phyloP scores from a whole-genome alignment of 1,140 invertebrate species.

The Tenebrio molitor region DNA sequence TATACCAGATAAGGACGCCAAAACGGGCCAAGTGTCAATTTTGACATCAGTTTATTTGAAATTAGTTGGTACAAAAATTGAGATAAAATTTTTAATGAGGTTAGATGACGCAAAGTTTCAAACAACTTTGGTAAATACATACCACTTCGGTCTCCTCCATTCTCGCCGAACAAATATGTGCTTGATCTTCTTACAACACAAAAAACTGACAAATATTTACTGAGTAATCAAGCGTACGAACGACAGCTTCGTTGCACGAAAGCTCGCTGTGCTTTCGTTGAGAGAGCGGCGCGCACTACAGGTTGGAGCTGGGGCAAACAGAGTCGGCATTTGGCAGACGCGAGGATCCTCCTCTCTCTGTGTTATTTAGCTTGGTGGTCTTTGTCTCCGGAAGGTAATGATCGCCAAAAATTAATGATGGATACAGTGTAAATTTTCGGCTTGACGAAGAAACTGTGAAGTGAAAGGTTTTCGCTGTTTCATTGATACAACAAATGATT shows the following conservation, averaged over 20 bases:
- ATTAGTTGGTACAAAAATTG: too few species aligned
- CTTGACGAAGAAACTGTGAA: too few species aligned
- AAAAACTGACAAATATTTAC: constrained; percentile 13
- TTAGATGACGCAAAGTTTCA: too few species aligned
- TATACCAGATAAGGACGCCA: too few species aligned
- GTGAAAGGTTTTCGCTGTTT: too few species aligned
- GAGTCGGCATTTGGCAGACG: constrained; percentile 8
- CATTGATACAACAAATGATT: too few species aligned
- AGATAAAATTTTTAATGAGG: too few species aligned
- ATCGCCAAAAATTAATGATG: background rate
- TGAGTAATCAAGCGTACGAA: background rate
- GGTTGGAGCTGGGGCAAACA: constrained; percentile 12
- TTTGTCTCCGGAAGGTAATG: background rate
- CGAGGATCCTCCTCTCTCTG: background rate
- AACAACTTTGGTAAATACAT: background rate
- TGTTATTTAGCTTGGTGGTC: constrained; percentile 10
- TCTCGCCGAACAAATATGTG: background rate
- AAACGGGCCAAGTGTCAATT: too few species aligned
- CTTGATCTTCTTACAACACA: constrained; percentile 9
- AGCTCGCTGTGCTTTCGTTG: constrained; percentile 15
- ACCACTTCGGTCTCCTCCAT: constrained; percentile 40
- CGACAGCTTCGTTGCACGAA: background rate
- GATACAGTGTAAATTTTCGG: too few species aligned
- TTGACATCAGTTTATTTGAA: too few species aligned
- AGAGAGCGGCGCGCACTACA: constrained; percentile 35